Conservation (phyloP, 2,888 invertebrate species). For the Blomia tropicalis region DNA sequence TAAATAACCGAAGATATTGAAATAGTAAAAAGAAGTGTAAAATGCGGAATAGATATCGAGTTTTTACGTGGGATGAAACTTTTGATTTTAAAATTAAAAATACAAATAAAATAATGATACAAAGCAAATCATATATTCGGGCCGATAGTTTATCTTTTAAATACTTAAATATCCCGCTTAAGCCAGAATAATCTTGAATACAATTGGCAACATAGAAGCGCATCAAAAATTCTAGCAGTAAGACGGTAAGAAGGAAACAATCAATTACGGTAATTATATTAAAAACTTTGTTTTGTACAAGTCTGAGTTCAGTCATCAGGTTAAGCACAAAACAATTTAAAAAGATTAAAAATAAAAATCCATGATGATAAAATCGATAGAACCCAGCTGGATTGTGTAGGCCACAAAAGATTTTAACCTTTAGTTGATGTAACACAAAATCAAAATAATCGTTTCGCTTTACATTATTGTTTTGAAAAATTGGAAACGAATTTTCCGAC, state of each 20-base stretch:
- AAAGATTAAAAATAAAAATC: neutral
- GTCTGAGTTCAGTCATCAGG: neutral
- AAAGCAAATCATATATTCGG: neutral
- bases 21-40: constrained; percentile 1
- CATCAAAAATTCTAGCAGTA: neutral
- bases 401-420: constrained; percentile 7
- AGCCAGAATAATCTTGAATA: neutral
- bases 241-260: neutral
- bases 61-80: neutral
- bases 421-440: neutral
- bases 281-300: neutral
- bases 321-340: neutral
- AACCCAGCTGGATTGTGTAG: neutral
- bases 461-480: too few relatives aligned
- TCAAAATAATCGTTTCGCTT: too few relatives aligned
- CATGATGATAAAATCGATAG: neutral
- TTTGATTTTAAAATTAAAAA: neutral
- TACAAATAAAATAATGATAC: neutral
- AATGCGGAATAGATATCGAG: neutral
- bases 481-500: too few relatives aligned
- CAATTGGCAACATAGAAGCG: neutral
- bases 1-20: neutral
- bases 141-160: neutral
- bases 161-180: neutral
- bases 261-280: neutral